These are phyloP conservation scores for Apostichopus japonicus DNA, from an alignment of 35 echinoderm and acorn worm species.

Conservation along the genomic window DNA sequence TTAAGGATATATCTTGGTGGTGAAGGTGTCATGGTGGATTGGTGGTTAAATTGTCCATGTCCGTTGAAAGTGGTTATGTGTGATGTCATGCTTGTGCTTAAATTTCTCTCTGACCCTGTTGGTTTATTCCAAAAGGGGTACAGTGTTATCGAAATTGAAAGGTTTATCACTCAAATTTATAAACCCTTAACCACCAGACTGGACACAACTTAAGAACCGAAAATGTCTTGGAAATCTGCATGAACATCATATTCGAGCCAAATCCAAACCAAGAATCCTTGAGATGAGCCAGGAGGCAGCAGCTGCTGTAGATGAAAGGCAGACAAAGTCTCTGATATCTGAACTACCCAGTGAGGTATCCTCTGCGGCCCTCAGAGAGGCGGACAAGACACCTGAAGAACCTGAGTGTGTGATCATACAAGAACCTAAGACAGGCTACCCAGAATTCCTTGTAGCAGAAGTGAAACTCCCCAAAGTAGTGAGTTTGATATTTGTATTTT, in stretches of 20 bases:
- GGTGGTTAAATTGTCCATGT: too few relatives aligned
- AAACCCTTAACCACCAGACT: conserved; percentile 50
- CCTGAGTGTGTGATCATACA: conserved; percentile 87
- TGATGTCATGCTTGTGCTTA: too few relatives aligned
- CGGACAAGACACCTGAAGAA: conserved; percentile 40
- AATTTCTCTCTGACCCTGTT: too few relatives aligned
- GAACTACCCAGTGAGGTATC: conserved; percentile 8
- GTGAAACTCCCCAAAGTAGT: conserved; percentile 93
- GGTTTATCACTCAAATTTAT: not conserved
- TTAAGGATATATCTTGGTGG: too few relatives aligned
- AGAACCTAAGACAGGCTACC: conserved; percentile 86
- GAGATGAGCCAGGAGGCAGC: conserved; percentile 56
- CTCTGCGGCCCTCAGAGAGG: not conserved
- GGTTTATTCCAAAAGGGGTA: too few relatives aligned
- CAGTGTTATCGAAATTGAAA: too few relatives aligned
- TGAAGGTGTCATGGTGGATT: too few relatives aligned
- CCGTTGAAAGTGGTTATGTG: too few relatives aligned
- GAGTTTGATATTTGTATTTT: conserved; percentile 30
- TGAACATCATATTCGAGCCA: conserved; percentile 83
- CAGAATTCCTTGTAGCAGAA: conserved; percentile 94
- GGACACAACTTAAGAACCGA: conserved; percentile 83
- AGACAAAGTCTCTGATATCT: conserved; percentile 66
- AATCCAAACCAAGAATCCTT: conserved; percentile 93
- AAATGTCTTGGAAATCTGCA: conserved; percentile 82
- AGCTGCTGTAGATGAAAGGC: not conserved